These are phyloP conservation scores for Gallirallus australis DNA, from an alignment of 2,797 vertebrate genomes.

Conservation along the genomic window DNA sequence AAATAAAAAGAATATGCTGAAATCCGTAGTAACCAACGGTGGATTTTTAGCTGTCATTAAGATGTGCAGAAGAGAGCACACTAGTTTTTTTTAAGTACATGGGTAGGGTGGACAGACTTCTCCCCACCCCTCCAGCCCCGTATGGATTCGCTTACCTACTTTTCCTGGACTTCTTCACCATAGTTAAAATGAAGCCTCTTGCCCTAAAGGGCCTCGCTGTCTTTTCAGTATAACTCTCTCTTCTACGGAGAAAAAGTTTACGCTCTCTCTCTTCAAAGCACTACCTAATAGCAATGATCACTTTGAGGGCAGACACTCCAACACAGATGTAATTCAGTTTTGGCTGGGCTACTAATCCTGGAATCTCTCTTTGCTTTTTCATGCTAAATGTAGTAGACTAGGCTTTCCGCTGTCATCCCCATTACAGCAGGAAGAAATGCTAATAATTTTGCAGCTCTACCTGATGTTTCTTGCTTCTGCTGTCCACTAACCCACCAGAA, in stretches of 20 bases:
- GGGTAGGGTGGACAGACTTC: neutral
- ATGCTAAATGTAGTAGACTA: neutral
- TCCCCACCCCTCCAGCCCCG: neutral
- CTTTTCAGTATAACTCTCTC: conserved; percentile 1
- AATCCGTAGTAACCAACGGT: neutral
- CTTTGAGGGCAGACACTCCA: neutral
- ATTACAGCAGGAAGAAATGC: conserved; percentile 41
- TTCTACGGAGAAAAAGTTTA: neutral
- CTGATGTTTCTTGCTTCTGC: neutral
- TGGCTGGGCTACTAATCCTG: conserved; percentile 16
- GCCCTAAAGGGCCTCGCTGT: conserved; percentile 1
- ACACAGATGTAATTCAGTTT: conserved; percentile 19
- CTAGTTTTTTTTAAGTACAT: neutral
- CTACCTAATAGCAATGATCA: neutral
- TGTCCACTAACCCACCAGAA: neutral
- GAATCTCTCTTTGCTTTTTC: neutral
- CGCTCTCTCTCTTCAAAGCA: conserved; percentile 8
- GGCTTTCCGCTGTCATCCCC: conserved; percentile 15
- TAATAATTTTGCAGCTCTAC: neutral
- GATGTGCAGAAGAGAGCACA: neutral
- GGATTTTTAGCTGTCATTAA: conserved; percentile 20
- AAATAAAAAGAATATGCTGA: conserved; percentile 31
- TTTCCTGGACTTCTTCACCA: neutral
- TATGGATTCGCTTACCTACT: neutral
- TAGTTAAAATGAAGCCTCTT: neutral